Evolutionary conservation across 2,113 vertebrate genomes (phyloP), one percentile per base, ranked within the genome.

Genomic region (Ceuthmochares aereus): DNA sequence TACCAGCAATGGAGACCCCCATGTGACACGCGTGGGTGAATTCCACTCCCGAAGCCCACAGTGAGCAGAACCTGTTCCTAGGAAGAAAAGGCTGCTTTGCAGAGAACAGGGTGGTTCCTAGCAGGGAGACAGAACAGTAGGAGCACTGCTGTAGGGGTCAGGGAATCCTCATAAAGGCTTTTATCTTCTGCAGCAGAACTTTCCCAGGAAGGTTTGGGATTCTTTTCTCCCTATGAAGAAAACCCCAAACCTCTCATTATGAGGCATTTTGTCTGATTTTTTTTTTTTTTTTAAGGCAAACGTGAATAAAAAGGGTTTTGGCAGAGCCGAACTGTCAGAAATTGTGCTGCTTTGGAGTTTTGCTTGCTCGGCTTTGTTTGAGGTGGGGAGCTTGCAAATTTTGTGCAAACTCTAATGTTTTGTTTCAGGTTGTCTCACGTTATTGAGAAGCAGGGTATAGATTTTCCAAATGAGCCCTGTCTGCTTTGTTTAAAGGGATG

Each of bases 341-440:
- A 68, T 43, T 12, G 47, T 83, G 86, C 83, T 95, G 79, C 88
- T 87, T 47, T 69, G 66, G 58, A 74, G 7, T 73, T 91, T 89
- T 40, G 60, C 52, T 87, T 73, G 12, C 60, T 69, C 58, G 47
- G 51, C 52, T 63, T 59, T 27, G 27, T 69, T 82, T 69, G 8
- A 68, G 34, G 59, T 82, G 43, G 14, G n/a, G 72, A 29, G 26
- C 58, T 91, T 87, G 60, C 43, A 81, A 60, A 70, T 89, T 63
- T 74, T 78, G 22, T 84, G 76, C 72, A 51, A 40, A 47, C 51
- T 62, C 34, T 52, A n/a, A 60, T 60, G 47, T 55, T 85, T 88
- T 76, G 37, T 78, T 95, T 89, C 59, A 82, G 49, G 49, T 42
- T 0, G 16, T n/a, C 42, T 92, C 45, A 7, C 29, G 45, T 58